Percentiles rank a stretch among this genome's conserved stretches.
Conservation (phyloP, 2,888 invertebrate genomes). For the Byasa hedistus region DNA sequence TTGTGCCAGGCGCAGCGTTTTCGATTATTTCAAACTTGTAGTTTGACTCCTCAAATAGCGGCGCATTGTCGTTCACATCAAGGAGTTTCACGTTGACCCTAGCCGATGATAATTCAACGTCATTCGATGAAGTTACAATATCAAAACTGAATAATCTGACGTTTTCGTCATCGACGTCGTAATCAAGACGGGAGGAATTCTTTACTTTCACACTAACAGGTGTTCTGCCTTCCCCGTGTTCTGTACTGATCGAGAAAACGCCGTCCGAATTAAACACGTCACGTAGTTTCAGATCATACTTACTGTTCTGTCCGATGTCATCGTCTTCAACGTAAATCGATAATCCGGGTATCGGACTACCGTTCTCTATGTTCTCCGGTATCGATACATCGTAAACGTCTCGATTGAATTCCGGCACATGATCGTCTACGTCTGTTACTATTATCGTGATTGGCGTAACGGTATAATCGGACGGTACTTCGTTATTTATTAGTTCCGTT, state of each 20-base stretch:
- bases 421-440: conserved; percentile 89
- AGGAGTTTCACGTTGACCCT: conserved; percentile 82
- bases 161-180: conserved; percentile 82
- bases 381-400: conserved; percentile 84
- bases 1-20: conserved; percentile 80
- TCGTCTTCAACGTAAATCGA: conserved; percentile 86
- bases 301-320: conserved; percentile 87
- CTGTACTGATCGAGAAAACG: conserved; percentile 83
- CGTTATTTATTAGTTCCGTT: conserved; percentile 86
- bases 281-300: conserved; percentile 82
- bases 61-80: conserved; percentile 90
- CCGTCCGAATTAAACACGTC: conserved; percentile 80
- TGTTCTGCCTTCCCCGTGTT: conserved; percentile 84
- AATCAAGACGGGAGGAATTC: conserved; percentile 84
- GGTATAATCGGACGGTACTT: conserved; percentile 84
- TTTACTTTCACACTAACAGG: conserved; percentile 86
- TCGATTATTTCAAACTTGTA: conserved; percentile 85
- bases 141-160: conserved; percentile 83
- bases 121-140: conserved; percentile 81
- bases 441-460: conserved; percentile 86
- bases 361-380: conserved; percentile 86
- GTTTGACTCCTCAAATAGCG: conserved; percentile 81
- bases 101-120: conserved; percentile 78
- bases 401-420: conserved; percentile 85
- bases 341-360: conserved; percentile 84